A percentile compares a stretch with the other conserved stretches of the same genome.
Evolutionary conservation across 2,888 invertebrate genomes (phyloP).

Genomic region (Zhuqinia jingwanae): DNA sequence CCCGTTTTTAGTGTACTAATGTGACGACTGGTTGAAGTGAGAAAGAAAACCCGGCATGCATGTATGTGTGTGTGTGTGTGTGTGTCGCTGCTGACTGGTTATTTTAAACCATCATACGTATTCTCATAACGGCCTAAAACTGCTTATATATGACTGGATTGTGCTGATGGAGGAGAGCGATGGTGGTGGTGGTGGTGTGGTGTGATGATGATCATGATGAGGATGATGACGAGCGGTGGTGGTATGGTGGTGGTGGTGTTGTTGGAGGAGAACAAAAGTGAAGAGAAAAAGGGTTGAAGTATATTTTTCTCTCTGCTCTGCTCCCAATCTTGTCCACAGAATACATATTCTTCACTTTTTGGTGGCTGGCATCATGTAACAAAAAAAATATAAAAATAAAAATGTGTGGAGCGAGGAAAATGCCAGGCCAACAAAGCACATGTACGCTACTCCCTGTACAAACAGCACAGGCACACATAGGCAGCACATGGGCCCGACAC

Average conservation of each 20-base stretch:
- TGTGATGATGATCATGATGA: constrained; percentile 45
- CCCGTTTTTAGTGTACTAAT: not conserved
- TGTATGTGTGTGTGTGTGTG: no score
- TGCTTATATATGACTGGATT: constrained; percentile 41
- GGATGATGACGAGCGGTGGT: constrained; percentile 51
- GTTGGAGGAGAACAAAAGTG: not conserved
- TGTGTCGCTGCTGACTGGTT: constrained; percentile 16
- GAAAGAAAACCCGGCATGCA: not conserved
- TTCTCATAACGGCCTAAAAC: constrained; percentile 53
- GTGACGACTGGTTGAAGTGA: constrained; percentile 46
- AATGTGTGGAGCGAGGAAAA: constrained; percentile 52
- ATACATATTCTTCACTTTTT: constrained; percentile 55
- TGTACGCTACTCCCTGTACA: no score
- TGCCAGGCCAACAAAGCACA: not conserved
- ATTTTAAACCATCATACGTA: constrained; percentile 66
- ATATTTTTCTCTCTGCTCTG: not conserved
- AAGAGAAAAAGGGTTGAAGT: constrained; percentile 50
- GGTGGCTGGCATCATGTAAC: constrained; percentile 25
- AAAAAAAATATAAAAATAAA: constrained; percentile 34
- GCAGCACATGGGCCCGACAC: constrained; percentile 72
- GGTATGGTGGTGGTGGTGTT: constrained; percentile 35
- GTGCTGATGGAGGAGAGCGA: constrained; percentile 42
- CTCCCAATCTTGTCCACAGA: constrained; percentile 23
- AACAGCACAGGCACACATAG: not conserved
- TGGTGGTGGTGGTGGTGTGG: constrained; percentile 48